Evolutionary conservation across 2,797 vertebrate species (phyloP), one percentile per base, ranked within the genome.

Genomic region (Phyllotis vaccarum): DNA sequence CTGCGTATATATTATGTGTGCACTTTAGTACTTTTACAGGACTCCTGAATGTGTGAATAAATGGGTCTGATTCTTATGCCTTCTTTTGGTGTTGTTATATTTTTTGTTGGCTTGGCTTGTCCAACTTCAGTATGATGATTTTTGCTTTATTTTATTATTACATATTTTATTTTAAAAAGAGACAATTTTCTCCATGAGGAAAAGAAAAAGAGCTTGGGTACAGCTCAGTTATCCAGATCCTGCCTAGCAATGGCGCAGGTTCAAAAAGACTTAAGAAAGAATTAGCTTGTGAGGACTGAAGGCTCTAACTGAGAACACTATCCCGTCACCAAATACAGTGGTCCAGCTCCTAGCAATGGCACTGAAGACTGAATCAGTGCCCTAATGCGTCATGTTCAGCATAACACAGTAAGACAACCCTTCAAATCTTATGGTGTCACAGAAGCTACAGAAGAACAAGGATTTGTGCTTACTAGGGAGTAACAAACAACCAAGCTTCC

Each of bases 201-300:
- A 5, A 3, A 9, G 17, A 10, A 0, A 10, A 0, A 2, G 11
- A 27, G 54, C 46, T 54, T 13, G n/a, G 13, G n/a, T 58, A 56
- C 24, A 80, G 34, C 2, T 80, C n/a, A 58, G n/a, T 40, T n/a
- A 58, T 40, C 54, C 24, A 81, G 24, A 27, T 40, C 13, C 10
- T 58, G n/a, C 12, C n/a, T 16, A 81, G 54, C 37, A 60, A 81
- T 81, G 54, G 13, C 54, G 22, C n/a, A 40, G 79, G n/a, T 60
- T 60, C 54, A 60, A 29, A 6, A 60, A 40, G n/a, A 81, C 79
- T 58, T 58, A 13, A 78, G n/a, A 81, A 81, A 58, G 54, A 27
- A 80, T 34, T 37, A 81, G 56, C n/a, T n/a, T 58, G n/a, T 40
- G 54, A 58, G 27, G 54, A 58, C 54, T 58, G 79, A 58, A 60